Percentiles rank a stretch among this genome's conserved stretches.
Evolutionary conservation across 37 sponge, comb jelly and placozoan genomes (phyloP).

Genomic region (Chondrilla cf. caribensis): DNA sequence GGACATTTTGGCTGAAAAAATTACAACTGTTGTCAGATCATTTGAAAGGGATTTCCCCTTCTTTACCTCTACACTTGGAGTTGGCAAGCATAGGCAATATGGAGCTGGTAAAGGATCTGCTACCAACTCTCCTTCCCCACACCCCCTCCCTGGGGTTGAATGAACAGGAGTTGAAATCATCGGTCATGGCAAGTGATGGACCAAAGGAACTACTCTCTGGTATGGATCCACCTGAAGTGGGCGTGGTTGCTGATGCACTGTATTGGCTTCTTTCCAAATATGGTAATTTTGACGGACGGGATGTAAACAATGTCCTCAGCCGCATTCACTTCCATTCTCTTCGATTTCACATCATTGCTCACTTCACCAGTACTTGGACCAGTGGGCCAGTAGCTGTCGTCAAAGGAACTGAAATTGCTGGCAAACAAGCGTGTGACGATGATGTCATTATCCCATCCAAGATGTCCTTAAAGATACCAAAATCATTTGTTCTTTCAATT

Average conservation of each 20-base stretch:
- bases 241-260: constrained; percentile 53
- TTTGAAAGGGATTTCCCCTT: constrained; percentile 28
- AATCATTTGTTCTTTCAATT: constrained; percentile 46
- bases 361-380: constrained; percentile 45
- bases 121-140: constrained; percentile 36
- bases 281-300: not conserved
- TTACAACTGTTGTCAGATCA: constrained; percentile 21
- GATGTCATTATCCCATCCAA: constrained; percentile 30
- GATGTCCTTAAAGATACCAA: constrained; percentile 52
- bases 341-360: constrained; percentile 66
- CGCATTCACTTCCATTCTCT: constrained; percentile 89
- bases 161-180: constrained; percentile 79
- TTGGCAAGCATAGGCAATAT: constrained; percentile 80
- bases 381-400: constrained; percentile 35
- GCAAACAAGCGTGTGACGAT: constrained; percentile 65
- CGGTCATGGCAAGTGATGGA: constrained; percentile 48
- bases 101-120: constrained; percentile 43
- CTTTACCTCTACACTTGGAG: constrained; percentile 75
- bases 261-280: constrained; percentile 69
- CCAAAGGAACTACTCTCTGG: not conserved
- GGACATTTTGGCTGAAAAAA: constrained; percentile 31
- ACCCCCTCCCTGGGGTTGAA: constrained; percentile 88
- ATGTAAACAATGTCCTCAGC: constrained; percentile 30
- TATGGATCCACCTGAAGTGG: constrained; percentile 51
- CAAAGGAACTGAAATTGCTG: constrained; percentile 72